Evolutionary conservation across 2,888 invertebrate species (phyloP).

Genomic region (Catocala nupta): DNA sequence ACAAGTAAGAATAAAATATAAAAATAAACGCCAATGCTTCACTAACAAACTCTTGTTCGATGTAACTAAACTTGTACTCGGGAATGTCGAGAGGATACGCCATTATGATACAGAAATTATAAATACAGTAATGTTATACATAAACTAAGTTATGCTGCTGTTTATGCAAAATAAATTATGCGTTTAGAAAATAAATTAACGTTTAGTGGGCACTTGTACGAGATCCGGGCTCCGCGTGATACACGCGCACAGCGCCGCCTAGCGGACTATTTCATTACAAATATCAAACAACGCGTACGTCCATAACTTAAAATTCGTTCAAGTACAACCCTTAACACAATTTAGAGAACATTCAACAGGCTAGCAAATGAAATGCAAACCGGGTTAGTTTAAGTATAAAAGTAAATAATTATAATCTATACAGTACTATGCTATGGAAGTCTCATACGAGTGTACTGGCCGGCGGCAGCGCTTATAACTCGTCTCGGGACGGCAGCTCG

Average conservation of each 20-base stretch:
- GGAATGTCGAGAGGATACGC: slow-evolving; percentile 69
- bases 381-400: slow-evolving; percentile 69
- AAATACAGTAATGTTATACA: slow-evolving; percentile 73
- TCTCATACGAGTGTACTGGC: slow-evolving; percentile 68
- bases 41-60: slow-evolving; percentile 73
- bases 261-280: slow-evolving; percentile 64
- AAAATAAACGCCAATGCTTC: slow-evolving; percentile 61
- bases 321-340: slow-evolving; percentile 66
- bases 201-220: slow-evolving; percentile 52
- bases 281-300: slow-evolving; percentile 54
- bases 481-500: slow-evolving; percentile 91
- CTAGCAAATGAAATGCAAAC: slow-evolving; percentile 77
- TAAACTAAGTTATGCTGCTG: slow-evolving; percentile 73
- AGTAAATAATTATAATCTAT: slow-evolving; percentile 80
- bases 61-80: slow-evolving; percentile 69
- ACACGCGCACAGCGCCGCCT: slow-evolving; percentile 15
- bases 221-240: slow-evolving; percentile 40
- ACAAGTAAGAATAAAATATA: slow-evolving; percentile 47
- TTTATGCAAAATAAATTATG: slow-evolving; percentile 77
- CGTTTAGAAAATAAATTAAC: slow-evolving; percentile 67
- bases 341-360: slow-evolving; percentile 70
- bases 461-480: slow-evolving; percentile 88
- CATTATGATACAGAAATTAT: slow-evolving; percentile 87
- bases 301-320: slow-evolving; percentile 41
- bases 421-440: slow-evolving; percentile 83